Evolutionary conservation across 2,888 invertebrate genomes (phyloP).

Genomic region (Epirrhoe alternata): DNA sequence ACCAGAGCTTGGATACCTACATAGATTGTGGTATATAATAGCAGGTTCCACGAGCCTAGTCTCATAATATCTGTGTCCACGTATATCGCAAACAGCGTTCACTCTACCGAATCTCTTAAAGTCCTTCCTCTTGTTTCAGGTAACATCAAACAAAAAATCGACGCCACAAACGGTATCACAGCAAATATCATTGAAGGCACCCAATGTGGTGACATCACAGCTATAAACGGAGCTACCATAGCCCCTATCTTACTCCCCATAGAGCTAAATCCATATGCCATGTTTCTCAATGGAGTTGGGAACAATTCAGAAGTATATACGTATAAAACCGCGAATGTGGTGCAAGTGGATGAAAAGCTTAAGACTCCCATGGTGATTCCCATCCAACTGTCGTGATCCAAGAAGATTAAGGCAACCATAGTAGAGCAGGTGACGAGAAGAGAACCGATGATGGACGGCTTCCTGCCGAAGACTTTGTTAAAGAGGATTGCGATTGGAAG

Average conservation of each 20-base stretch:
- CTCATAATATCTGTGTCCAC: too few species aligned
- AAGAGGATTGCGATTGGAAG: constrained; percentile 53
- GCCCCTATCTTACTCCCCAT: constrained; percentile 61
- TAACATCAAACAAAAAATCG: constrained; percentile 51
- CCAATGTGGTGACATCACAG: constrained; percentile 59
- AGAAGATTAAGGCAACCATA: constrained; percentile 55
- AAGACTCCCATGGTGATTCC: constrained; percentile 54
- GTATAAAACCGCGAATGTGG: constrained; percentile 53
- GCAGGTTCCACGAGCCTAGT: too few species aligned
- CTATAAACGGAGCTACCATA: constrained; percentile 62
- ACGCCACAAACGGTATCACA: constrained; percentile 52
- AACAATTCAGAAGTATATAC: constrained; percentile 63
- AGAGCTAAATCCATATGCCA: constrained; percentile 59
- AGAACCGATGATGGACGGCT: constrained; percentile 46
- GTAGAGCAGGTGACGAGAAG: constrained; percentile 47
- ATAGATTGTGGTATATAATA: too few species aligned
- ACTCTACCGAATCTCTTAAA: constrained; percentile 54
- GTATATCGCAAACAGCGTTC: background rate
- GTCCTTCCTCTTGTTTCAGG: constrained; percentile 63
- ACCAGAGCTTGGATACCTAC: too few species aligned
- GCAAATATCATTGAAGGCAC: constrained; percentile 61
- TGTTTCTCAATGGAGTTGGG: constrained; percentile 63
- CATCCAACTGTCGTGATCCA: constrained; percentile 52
- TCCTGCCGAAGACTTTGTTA: constrained; percentile 57
- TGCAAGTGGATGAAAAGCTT: constrained; percentile 52